A percentile compares a stretch with the other conserved stretches of the same genome.
Evolutionary conservation across 1,140 invertebrate genomes (phyloP).

Genomic region (Dreissena rostriformis): DNA sequence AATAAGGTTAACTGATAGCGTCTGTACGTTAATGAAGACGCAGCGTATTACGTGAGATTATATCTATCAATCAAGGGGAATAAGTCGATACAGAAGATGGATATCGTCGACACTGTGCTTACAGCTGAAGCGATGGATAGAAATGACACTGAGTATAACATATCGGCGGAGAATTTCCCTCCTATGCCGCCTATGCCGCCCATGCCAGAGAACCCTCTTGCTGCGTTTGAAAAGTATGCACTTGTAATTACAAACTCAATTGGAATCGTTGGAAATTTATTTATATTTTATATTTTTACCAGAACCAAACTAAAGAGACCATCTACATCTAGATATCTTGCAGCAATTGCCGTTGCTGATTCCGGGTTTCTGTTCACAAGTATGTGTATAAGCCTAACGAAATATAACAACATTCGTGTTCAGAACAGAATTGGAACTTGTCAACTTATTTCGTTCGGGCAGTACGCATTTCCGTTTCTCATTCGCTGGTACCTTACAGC

Average conservation of each 20-base stretch:
- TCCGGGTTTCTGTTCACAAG: slow-evolving; percentile 83
- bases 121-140: not conserved
- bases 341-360: slow-evolving; percentile 83
- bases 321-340: slow-evolving; percentile 84
- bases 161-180: not conserved
- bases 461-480: slow-evolving; percentile 68
- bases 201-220: slow-evolving; percentile 7
- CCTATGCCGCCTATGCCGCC: not conserved
- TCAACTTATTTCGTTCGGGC: slow-evolving; percentile 65
- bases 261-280: slow-evolving; percentile 84
- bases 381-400: slow-evolving; percentile 56
- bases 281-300: slow-evolving; percentile 83
- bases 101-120: not conserved
- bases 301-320: slow-evolving; percentile 84
- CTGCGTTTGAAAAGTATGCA: slow-evolving; percentile 43
- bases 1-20: too few species aligned
- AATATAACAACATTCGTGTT: slow-evolving; percentile 52
- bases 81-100: not conserved
- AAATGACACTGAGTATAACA: not conserved
- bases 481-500: slow-evolving; percentile 73
- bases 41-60: not conserved
- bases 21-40: too few species aligned
- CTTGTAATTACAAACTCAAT: slow-evolving; percentile 81
- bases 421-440: slow-evolving; percentile 58
- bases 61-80: not conserved